Evolutionary conservation across 2,888 invertebrate genomes (phyloP), one percentile per base, ranked within the genome.

Genomic region (Neria commutata): DNA sequence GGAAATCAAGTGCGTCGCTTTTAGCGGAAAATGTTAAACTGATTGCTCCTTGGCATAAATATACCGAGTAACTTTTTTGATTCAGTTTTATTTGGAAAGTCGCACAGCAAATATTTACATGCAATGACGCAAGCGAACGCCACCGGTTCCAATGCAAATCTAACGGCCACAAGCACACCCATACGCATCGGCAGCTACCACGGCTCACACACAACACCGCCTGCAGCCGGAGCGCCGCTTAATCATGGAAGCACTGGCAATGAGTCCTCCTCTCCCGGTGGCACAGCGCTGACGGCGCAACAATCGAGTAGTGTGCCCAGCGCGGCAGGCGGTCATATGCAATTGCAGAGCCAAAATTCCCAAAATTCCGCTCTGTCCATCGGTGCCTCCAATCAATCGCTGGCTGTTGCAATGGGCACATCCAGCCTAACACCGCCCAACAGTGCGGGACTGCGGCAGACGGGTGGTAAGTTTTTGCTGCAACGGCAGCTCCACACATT

Each of bases 341-440:
- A 78, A 42, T 60, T 74, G 50, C 78, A 76, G 58, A 61, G 63
- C 23, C 51, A 71, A 16, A 61, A 67, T n/a, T 60, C 68, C 2
- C n/a, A n/a, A n/a, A n/a, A n/a, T n/a, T n/a, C n/a, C n/a, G 65
- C 67, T 10, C 58, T 66, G 16, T 69, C 73, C 24, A 75, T 77
- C 62, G 78, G 73, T 5, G 69, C 67, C 10, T 73, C 71, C 0
- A 76, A 71, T 67, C 78, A 74, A 49, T 75, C 78, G 24, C 58
- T 76, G 23, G 75, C 68, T 48, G 61, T 53, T 3, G 53, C 67
- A 17, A 61, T 63, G 48, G 67, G 65, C 3, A 67, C 73, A 14
- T 67, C 65, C n/a, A 77, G 72, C 54, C 73, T 74, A 60, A 79
- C 79, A 59, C 79, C 79, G 40, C 80, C 79, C 1, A 78, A 76